Base-by-base conservation (phyloP, 2,888 invertebrate species). In the Scrobipalpa atriplicella region DNA sequence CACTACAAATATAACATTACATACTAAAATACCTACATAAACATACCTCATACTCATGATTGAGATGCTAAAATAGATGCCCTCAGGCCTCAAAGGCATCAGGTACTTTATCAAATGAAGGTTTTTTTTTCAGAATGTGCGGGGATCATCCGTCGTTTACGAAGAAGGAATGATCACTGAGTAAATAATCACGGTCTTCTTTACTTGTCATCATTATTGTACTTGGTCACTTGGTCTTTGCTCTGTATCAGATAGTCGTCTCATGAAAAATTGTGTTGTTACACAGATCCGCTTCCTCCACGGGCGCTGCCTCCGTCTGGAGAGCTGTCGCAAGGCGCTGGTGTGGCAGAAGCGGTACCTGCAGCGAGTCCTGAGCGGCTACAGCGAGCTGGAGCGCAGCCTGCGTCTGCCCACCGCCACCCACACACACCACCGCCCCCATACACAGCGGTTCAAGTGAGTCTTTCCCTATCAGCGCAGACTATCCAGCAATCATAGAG, bases 321-420 rank as follows among this genome's bases (percentile, higher is more conserved):
- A 98, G 81, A 97, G 98, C 79, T 96, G 96, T 76, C 94, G 97
- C 68, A 98, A 98, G 83, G 97, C 98, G 13, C 91, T 99, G 65
- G 94, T 96, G 64, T 98, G 96, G 94, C 99, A 99, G 91, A 99
- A 99, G 88, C 94, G 96, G 19, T 98, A 98, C 85, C 89, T 99
- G 65, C 93, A 97, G 71, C 93, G 96, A 16, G 94, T 96, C 68
- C 81, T 97, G 58, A 84, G 87, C 0, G 93, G 91, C 0, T 91
- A 91, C 86, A 64, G 88, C 81, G 70, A 94, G 93, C 58, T 95
- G 86, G 92, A 94, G 94, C 81, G 88, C 78, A 66, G 84, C 78
- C 84, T 78, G 81, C 72, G 84, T 0, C 73, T 80, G 56, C 80
- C 11, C 68, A 72, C 3, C 41, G 65, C n/a, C n/a, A n/a, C n/a